phyloP scores from a whole-genome alignment of 1,140 invertebrate species.

The Tetraneura akinire region DNA sequence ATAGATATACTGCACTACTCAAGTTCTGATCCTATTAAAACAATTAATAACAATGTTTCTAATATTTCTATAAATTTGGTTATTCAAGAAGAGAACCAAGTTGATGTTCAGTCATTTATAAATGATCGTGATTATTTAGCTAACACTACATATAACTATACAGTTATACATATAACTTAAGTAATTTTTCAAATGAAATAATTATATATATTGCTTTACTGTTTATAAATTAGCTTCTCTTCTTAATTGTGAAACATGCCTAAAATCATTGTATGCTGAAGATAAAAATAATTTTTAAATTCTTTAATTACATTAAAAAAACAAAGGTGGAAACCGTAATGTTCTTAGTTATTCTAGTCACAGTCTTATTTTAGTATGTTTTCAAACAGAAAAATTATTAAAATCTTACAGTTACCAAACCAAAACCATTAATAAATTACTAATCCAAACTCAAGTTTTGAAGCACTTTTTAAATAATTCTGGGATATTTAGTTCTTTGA shows the following conservation, averaged over 20 bases:
- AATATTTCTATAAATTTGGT: neutral
- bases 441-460: neutral
- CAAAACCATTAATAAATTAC: neutral
- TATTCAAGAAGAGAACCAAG: neutral
- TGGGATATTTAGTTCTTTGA: neutral
- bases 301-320: neutral
- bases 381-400: neutral
- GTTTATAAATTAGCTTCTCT: neutral
- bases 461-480: neutral
- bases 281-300: slow-evolving; percentile 6
- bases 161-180: neutral
- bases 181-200: neutral
- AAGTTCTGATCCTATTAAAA: no score
- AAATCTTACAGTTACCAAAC: neutral
- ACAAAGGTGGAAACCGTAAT: neutral
- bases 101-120: neutral
- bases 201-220: slow-evolving; percentile 6
- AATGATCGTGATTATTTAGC: neutral
- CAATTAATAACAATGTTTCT: no score
- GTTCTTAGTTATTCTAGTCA: neutral
- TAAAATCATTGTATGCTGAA: neutral
- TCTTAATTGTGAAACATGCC: neutral
- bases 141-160: no score
- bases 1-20: no score
- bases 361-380: neutral